Evolutionary conservation across 2,113 vertebrate species (phyloP).

Genomic region (Aix galericulata): DNA sequence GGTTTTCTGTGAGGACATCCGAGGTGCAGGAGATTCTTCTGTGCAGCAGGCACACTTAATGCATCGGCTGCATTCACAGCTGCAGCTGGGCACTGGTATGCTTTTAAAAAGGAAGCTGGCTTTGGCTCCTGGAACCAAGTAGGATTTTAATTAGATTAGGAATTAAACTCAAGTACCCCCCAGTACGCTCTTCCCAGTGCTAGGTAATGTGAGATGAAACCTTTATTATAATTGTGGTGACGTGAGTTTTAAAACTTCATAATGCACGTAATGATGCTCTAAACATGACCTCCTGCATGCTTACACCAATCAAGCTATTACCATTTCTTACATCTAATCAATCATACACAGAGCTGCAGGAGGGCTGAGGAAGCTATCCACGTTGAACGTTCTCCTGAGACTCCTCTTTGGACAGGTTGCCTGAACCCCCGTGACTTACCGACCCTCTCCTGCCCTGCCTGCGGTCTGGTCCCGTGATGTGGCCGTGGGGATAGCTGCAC

Average conservation of each 20-base stretch:
- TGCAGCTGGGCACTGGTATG: neutral
- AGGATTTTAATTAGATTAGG: constrained; percentile 12
- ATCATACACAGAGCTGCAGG: neutral
- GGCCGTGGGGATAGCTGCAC: neutral
- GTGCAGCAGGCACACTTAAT: neutral
- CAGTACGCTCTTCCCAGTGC: neutral
- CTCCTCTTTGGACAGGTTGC: neutral
- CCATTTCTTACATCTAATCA: neutral
- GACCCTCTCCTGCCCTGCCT: neutral
- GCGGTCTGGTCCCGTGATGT: neutral
- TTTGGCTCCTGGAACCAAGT: constrained; percentile 25
- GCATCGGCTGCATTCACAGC: neutral
- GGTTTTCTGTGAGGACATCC: neutral
- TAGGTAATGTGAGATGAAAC: neutral
- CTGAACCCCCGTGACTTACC: neutral
- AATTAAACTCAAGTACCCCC: neutral
- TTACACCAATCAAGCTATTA: neutral
- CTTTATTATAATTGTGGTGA: neutral
- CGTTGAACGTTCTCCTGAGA: neutral
- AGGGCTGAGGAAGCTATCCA: neutral
- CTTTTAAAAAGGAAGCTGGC: neutral
- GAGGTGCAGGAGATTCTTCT: neutral
- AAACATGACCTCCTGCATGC: neutral
- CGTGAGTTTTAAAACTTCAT: neutral
- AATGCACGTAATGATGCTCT: neutral